These are phyloP conservation scores for Lonchura striata DNA, from an alignment of 2,113 vertebrate species.

Conservation along the genomic window DNA sequence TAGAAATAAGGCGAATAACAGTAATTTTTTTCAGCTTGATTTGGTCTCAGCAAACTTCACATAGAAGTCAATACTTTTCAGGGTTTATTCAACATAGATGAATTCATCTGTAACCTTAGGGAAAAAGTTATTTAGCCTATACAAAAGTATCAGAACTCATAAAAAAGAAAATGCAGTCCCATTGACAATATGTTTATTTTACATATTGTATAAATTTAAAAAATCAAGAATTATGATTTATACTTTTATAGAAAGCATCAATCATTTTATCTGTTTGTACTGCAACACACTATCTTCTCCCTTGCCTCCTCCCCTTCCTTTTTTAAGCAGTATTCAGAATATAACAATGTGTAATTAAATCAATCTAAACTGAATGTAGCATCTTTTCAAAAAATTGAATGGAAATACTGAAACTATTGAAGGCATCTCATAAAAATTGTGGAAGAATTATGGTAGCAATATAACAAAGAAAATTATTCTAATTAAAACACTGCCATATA, in stretches of 20 bases:
- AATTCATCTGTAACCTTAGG: background rate
- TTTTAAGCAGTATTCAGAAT: background rate
- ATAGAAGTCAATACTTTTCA: background rate
- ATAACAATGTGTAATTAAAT: background rate
- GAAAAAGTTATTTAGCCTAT: background rate
- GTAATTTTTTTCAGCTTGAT: background rate
- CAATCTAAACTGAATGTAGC: background rate
- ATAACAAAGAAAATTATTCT: background rate
- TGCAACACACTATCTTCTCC: background rate
- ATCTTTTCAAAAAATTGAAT: background rate
- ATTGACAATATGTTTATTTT: background rate
- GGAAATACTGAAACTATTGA: background rate
- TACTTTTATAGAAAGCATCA: background rate
- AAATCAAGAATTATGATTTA: background rate
- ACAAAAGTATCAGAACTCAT: background rate
- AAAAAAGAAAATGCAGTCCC: background rate
- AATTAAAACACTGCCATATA: background rate
- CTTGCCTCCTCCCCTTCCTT: rapidly evolving
- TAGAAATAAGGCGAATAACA: background rate
- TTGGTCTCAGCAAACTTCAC: background rate
- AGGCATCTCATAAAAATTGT: background rate
- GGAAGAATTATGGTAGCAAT: background rate
- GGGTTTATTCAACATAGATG: background rate
- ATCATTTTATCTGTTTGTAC: background rate
- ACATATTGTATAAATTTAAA: background rate